Evolutionary conservation across 2,113 vertebrate species (phyloP).

Genomic region (Gymnogyps californianus): DNA sequence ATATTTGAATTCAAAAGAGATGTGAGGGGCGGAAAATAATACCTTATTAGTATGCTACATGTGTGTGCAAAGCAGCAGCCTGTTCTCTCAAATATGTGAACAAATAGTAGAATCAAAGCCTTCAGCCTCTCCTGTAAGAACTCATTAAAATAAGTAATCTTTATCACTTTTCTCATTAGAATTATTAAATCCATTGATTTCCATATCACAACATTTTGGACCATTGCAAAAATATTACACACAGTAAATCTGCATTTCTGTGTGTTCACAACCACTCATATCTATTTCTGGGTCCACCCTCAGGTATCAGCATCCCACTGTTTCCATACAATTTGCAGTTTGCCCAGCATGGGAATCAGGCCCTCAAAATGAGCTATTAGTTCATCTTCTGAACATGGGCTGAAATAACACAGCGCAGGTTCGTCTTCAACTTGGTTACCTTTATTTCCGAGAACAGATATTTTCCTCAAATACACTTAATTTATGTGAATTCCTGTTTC

Average conservation of each 20-base stretch:
- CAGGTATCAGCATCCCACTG: not conserved
- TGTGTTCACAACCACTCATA: not conserved
- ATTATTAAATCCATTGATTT: not conserved
- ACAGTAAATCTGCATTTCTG: not conserved
- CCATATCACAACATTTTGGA: not conserved
- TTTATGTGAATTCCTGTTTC: not conserved
- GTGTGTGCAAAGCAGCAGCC: slow-evolving; percentile 11
- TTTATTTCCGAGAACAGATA: not conserved
- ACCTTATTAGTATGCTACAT: slow-evolving; percentile 48
- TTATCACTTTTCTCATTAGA: not conserved
- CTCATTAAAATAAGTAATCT: not conserved
- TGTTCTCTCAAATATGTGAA: slow-evolving; percentile 3
- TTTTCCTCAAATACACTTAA: not conserved
- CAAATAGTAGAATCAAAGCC: slow-evolving; percentile 8
- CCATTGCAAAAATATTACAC: not conserved
- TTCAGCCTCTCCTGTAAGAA: not conserved
- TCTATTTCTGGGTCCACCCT: not conserved
- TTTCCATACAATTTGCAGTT: not conserved
- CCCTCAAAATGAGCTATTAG: not conserved
- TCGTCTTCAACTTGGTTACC: not conserved
- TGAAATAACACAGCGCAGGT: not conserved
- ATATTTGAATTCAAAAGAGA: slow-evolving; percentile 44
- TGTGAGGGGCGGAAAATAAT: slow-evolving; percentile 26
- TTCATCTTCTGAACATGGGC: not conserved
- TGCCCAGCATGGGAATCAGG: not conserved